Evolutionary conservation across 2,797 vertebrate species (phyloP).

Genomic region (Cossypha polioptera): DNA sequence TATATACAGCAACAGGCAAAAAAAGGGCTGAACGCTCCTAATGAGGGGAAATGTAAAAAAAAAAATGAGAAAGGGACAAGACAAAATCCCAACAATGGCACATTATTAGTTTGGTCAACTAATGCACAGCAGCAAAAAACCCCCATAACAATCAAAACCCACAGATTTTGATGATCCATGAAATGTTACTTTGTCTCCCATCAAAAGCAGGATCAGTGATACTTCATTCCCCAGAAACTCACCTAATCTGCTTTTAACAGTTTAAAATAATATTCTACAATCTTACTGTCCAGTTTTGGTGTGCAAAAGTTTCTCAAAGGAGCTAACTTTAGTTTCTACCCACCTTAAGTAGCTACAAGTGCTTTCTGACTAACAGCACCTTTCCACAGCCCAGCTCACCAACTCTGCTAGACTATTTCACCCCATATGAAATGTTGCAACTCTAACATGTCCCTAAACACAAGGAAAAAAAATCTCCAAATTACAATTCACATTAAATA

Average conservation of each 20-base stretch:
- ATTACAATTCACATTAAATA: neutral
- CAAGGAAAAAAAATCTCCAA: neutral
- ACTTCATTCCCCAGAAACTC: neutral
- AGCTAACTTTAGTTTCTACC: neutral
- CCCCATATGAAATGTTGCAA: neutral
- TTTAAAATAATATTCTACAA: neutral
- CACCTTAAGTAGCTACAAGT: neutral
- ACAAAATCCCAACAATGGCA: neutral
- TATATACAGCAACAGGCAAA: neutral
- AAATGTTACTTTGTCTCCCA: neutral
- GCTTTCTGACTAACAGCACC: neutral
- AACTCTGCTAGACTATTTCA: neutral
- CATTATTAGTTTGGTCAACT: neutral
- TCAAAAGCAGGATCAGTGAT: neutral
- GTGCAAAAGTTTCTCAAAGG: neutral
- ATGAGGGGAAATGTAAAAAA: neutral
- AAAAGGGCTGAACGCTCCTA: neutral
- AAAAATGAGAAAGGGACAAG: neutral
- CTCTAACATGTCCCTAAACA: neutral
- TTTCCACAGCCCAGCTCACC: neutral
- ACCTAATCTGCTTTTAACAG: neutral
- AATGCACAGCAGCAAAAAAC: neutral
- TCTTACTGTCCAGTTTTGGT: too few relatives aligned
- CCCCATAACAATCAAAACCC: fast-evolving
- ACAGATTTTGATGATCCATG: neutral